Percentiles rank a stretch among this genome's conserved stretches.
These are phyloP conservation scores for Yasuhikotakia modesta DNA, from an alignment of 2,797 vertebrate species.

Conservation along the genomic window DNA sequence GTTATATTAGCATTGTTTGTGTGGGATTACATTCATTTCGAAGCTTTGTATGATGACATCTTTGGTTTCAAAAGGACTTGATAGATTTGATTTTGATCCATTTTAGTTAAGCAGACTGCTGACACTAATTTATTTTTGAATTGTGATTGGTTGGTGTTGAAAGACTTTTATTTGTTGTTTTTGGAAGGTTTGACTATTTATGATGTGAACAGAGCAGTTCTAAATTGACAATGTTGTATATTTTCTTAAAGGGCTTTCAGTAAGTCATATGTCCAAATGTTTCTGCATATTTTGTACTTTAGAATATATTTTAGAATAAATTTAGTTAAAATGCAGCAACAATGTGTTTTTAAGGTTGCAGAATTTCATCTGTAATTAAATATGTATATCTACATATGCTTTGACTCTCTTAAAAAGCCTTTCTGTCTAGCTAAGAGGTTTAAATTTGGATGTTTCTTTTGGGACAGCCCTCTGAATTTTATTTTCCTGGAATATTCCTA, in stretches of 20 bases:
- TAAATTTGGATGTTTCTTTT: too few species aligned
- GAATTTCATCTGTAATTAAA: not conserved
- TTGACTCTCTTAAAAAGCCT: not conserved
- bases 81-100: conserved; percentile 13
- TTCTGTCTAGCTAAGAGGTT: not conserved
- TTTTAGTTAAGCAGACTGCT: not conserved
- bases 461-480: not conserved
- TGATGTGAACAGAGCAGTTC: not conserved
- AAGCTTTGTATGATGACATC: not conserved
- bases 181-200: not conserved
- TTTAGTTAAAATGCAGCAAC: not conserved
- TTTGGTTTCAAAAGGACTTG: too few species aligned
- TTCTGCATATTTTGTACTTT: not conserved
- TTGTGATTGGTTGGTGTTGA: not conserved
- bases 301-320: too few species aligned
- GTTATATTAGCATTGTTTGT: not conserved
- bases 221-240: not conserved
- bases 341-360: not conserved
- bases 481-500: not conserved
- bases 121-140: conserved; percentile 18
- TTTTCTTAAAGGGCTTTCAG: not conserved
- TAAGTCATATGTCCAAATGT: not conserved
- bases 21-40: not conserved
- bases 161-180: not conserved
- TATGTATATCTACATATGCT: not conserved